Percentiles rank a stretch among this genome's conserved stretches.
Evolutionary conservation across 2,113 vertebrate genomes (phyloP).

Genomic region (Cebidichthys violaceus): DNA sequence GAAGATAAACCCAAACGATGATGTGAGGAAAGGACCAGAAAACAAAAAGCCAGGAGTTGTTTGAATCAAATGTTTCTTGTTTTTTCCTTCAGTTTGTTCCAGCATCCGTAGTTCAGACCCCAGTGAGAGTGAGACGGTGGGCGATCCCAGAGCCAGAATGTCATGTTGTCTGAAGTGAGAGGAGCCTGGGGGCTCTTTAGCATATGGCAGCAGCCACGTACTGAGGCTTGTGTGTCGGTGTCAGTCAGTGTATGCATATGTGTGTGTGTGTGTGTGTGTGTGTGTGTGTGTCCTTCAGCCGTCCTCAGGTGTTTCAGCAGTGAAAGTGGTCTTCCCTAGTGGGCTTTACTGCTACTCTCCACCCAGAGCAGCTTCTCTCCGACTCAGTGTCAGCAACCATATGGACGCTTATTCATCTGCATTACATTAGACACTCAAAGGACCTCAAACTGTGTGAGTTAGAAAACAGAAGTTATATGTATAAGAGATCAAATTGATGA

Average conservation of each 20-base stretch:
- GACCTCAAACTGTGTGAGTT: slow-evolving; percentile 14
- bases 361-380: slow-evolving; percentile 31
- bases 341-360: slow-evolving; percentile 46
- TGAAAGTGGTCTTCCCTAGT: slow-evolving; percentile 56
- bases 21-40: not conserved
- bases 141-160: slow-evolving; percentile 55
- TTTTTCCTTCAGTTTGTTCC: slow-evolving; percentile 5
- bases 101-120: slow-evolving; percentile 17
- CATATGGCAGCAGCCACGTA: slow-evolving; percentile 64
- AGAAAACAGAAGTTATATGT: not conserved
- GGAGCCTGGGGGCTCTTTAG: slow-evolving; percentile 70
- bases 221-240: slow-evolving; percentile 43
- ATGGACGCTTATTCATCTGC: slow-evolving; percentile 52
- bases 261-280: slow-evolving; percentile 26
- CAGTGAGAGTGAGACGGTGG: slow-evolving; percentile 50
- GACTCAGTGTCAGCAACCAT: slow-evolving; percentile 56
- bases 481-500: not conserved
- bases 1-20: not conserved
- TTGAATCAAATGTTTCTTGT: not conserved
- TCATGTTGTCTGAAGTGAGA: slow-evolving; percentile 70
- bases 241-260: slow-evolving; percentile 49
- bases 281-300: slow-evolving; percentile 57
- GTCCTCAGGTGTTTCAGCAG: slow-evolving; percentile 63
- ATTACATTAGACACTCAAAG: slow-evolving; percentile 36
- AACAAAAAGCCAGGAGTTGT: not conserved